phyloP scores from a whole-genome alignment of 1,140 invertebrate genomes.

The Heliconius himera region DNA sequence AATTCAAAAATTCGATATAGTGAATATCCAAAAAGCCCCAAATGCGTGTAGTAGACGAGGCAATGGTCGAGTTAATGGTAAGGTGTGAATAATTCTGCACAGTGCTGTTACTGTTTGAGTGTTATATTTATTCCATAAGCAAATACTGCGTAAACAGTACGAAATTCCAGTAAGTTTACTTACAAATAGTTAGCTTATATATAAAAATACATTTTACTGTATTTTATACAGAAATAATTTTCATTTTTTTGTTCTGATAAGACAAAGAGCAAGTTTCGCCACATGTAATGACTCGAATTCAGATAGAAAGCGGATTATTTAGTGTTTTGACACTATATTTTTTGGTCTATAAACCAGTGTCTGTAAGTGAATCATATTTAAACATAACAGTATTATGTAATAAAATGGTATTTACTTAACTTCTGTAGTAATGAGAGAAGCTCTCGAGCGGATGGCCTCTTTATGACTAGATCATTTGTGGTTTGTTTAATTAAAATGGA shows the following conservation, averaged over 20 bases:
- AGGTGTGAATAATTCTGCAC: constrained; percentile 68
- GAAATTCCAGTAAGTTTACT: constrained; percentile 10
- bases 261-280: too few species aligned
- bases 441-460: not conserved
- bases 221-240: too few species aligned
- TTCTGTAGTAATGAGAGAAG: constrained; percentile 2
- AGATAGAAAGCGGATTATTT: too few species aligned
- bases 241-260: too few species aligned
- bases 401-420: not conserved
- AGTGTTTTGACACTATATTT: too few species aligned
- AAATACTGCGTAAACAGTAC: constrained; percentile 31
- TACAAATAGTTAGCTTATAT: not conserved
- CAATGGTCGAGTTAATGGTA: constrained; percentile 50
- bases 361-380: not conserved
- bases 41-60: constrained; percentile 55
- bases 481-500: not conserved
- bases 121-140: constrained; percentile 68
- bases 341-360: not conserved
- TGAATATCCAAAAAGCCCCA: constrained; percentile 49
- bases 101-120: constrained; percentile 58
- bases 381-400: not conserved
- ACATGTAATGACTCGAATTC: too few species aligned
- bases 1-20: constrained; percentile 39
- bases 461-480: not conserved
- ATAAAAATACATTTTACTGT: not conserved